Conservation (phyloP, 2,888 invertebrate genomes). For the Caenorhabditis sulstoni region DNA sequence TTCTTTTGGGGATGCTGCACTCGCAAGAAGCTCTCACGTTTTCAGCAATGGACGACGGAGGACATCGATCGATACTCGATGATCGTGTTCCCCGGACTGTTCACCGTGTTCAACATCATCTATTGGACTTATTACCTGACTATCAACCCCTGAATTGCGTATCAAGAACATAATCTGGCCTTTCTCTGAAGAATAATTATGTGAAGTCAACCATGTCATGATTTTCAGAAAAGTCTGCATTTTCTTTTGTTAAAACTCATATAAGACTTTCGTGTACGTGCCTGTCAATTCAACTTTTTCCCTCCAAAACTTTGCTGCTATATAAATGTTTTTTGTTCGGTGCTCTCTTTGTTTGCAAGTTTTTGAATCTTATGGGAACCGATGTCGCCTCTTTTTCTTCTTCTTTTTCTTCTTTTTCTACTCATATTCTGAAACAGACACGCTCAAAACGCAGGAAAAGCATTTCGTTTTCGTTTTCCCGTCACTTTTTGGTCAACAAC, state of each 20-base stretch:
- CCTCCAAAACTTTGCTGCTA: neutral
- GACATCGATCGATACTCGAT: slow-evolving; percentile 74
- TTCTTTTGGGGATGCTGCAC: neutral
- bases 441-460: slow-evolving; percentile 6
- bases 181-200: slow-evolving; percentile 7
- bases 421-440: slow-evolving; percentile 50
- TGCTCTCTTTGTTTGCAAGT: neutral
- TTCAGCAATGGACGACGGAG: slow-evolving; percentile 66
- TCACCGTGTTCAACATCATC: slow-evolving; percentile 77
- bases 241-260: neutral
- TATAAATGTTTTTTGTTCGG: slow-evolving; percentile 13
- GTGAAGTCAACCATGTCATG: slow-evolving; percentile 39
- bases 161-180: neutral
- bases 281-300: slow-evolving; percentile 32
- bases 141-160: slow-evolving; percentile 41
- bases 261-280: slow-evolving; percentile 33
- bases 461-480: neutral
- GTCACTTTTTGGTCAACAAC: slow-evolving; percentile 48
- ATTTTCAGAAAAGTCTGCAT: neutral
- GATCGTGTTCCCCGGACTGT: slow-evolving; percentile 72
- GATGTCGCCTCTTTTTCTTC: slow-evolving; percentile 7
- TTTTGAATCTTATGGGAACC: slow-evolving; percentile 20
- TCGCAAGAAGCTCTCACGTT: neutral
- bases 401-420: slow-evolving; percentile 13
- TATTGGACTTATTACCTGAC: slow-evolving; percentile 80